Conservation (phyloP, 2,888 invertebrate genomes). For the Lasiommata megera region DNA sequence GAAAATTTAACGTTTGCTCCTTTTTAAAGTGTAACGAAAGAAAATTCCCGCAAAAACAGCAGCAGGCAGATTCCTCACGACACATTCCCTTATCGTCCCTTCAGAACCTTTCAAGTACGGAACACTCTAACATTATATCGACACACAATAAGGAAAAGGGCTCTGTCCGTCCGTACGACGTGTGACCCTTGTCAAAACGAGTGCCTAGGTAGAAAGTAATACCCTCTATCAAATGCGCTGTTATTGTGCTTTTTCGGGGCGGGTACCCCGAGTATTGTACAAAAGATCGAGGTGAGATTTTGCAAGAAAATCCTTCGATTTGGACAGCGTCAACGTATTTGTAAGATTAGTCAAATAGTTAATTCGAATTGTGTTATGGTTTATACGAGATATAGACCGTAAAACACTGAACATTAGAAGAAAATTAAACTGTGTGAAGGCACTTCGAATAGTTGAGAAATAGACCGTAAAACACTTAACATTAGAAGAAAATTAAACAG, state of each 20-base stretch:
- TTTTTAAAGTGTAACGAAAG: background rate
- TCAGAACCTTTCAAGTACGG: constrained; percentile 1
- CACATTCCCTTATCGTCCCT: background rate
- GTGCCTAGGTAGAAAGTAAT: background rate
- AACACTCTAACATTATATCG: constrained; percentile 2
- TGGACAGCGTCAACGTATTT: too few species aligned
- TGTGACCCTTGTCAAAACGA: constrained; percentile 6
- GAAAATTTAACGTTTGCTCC: too few species aligned
- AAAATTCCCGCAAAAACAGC: background rate
- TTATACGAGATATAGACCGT: too few species aligned
- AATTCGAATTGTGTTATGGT: too few species aligned
- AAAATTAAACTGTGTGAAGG: too few species aligned
- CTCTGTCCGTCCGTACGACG: background rate
- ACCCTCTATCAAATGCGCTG: constrained; percentile 5
- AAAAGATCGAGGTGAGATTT: background rate
- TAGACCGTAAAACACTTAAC: too few species aligned
- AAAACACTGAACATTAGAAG: too few species aligned
- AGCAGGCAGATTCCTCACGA: background rate
- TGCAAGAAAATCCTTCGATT: too few species aligned
- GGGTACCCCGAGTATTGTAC: background rate
- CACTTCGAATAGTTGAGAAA: too few species aligned
- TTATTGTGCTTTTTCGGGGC: background rate
- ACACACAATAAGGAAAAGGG: constrained; percentile 5
- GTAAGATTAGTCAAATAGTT: too few species aligned
- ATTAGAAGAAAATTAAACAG: too few species aligned